Conservation (phyloP, 2,888 invertebrate species). For the Macrosiphum euphorbiae region DNA sequence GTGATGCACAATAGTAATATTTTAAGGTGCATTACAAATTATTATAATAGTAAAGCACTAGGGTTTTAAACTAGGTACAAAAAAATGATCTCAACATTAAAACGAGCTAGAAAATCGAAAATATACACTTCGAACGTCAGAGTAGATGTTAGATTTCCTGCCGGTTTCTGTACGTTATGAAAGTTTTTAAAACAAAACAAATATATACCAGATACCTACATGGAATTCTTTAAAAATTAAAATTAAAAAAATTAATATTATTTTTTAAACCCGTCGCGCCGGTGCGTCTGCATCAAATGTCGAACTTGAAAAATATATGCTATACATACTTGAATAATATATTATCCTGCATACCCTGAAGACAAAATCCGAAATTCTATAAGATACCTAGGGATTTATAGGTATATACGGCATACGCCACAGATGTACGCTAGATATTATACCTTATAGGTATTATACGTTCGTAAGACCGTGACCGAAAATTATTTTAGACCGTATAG, state of each 20-base stretch:
- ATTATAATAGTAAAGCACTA: not conserved
- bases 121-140: not conserved
- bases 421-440: too few species aligned
- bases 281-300: not conserved
- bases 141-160: too few species aligned
- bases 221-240: not conserved
- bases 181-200: not conserved
- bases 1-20: not conserved
- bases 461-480: not conserved
- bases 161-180: not conserved
- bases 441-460: not conserved
- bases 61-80: not conserved
- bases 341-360: not conserved
- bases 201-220: rapidly evolving
- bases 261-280: not conserved
- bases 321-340: not conserved
- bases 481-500: not conserved
- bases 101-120: not conserved
- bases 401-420: not conserved
- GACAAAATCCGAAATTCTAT: not conserved
- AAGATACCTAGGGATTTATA: not conserved
- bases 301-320: not conserved
- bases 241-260: not conserved
- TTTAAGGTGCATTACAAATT: not conserved
- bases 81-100: not conserved